These are phyloP conservation scores for Tupiocoris notatus DNA, from an alignment of 2,888 invertebrate genomes.

Conservation along the genomic window DNA sequence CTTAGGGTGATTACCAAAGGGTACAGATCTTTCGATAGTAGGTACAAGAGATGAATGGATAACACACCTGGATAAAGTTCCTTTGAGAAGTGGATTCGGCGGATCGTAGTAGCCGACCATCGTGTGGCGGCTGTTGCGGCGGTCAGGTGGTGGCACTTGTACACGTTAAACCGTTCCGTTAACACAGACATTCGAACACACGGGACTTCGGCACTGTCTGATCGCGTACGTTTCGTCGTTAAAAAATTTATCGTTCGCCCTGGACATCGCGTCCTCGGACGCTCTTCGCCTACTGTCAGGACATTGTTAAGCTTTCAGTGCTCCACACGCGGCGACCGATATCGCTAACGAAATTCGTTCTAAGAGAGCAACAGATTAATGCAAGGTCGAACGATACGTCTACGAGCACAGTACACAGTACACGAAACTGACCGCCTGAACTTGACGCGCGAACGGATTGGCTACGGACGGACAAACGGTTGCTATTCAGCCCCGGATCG, in stretches of 20 bases:
- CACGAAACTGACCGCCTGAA: background rate
- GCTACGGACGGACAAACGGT: background rate
- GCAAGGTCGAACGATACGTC: no score
- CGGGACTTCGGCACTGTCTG: background rate
- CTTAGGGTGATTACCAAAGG: no score
- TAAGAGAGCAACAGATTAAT: no score
- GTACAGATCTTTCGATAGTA: no score
- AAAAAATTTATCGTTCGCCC: background rate
- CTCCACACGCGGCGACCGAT: no score
- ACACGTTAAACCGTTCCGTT: background rate
- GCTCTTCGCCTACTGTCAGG: background rate
- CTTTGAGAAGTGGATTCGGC: conserved; percentile 62
- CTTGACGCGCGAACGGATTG: background rate
- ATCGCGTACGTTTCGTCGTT: background rate
- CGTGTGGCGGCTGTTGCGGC: conserved; percentile 69
- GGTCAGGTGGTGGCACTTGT: background rate
- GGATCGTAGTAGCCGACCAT: conserved; percentile 60
- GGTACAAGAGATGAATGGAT: background rate
- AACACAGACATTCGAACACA: background rate
- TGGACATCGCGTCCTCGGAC: background rate
- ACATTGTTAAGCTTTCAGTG: no score
- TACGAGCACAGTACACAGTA: no score
- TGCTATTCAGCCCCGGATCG: background rate
- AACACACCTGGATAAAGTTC: conserved; percentile 59
- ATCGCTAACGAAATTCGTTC: no score